These are phyloP conservation scores for Glossophaga mutica DNA, from an alignment of 2,797 vertebrate genomes.

Conservation along the genomic window DNA sequence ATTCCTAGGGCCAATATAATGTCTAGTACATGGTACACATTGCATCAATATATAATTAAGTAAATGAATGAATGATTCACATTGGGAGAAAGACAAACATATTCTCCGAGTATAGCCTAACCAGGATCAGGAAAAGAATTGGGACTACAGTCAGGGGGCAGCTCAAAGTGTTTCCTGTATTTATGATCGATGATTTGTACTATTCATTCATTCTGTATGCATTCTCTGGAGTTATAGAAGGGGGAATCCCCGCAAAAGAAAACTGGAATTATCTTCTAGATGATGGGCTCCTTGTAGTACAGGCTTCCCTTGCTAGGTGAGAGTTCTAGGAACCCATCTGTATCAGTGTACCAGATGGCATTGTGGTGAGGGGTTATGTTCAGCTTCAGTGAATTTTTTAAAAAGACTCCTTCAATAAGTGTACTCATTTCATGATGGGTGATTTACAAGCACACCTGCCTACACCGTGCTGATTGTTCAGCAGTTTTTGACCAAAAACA, in stretches of 20 bases:
- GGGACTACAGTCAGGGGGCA: background rate
- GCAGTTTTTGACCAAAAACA: background rate
- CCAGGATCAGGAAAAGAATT: background rate
- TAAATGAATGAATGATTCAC: background rate
- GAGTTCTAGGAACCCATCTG: background rate
- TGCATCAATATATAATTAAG: background rate
- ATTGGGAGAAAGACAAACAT: background rate
- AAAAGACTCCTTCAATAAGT: background rate
- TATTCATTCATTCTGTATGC: background rate
- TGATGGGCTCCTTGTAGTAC: background rate
- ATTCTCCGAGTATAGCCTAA: background rate
- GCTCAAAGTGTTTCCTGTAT: background rate
- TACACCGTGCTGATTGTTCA: background rate
- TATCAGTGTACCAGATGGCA: background rate
- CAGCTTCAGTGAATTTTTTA: background rate
- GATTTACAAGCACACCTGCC: background rate
- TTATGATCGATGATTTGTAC: background rate
- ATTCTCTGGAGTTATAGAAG: background rate
- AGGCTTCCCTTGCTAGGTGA: background rate
- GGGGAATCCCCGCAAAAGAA: no score
- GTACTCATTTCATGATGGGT: background rate
- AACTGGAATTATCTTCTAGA: background rate
- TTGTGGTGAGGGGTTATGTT: background rate
- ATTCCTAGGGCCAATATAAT: background rate
- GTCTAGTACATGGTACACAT: background rate